These are phyloP conservation scores for Archivesica marissinica DNA, from an alignment of 1,140 invertebrate genomes.

Conservation along the genomic window DNA sequence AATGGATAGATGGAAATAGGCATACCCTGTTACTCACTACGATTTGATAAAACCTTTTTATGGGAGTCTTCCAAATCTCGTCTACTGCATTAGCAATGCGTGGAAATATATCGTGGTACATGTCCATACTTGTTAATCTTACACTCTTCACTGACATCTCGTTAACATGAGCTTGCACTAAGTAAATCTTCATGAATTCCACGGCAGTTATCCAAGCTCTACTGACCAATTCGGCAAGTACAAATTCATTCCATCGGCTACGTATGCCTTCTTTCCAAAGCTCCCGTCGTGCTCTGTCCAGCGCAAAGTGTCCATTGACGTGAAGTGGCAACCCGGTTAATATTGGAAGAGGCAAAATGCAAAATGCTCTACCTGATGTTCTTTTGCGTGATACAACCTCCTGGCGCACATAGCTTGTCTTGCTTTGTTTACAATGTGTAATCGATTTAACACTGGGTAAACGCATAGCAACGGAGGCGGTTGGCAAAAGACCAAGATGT, in stretches of 20 bases:
- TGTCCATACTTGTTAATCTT: neutral
- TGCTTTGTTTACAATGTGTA: neutral
- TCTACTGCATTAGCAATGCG: neutral
- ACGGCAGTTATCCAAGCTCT: conserved; percentile 67
- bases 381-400: neutral
- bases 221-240: conserved; percentile 65
- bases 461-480: conserved; percentile 25
- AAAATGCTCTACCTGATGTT: neutral
- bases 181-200: conserved; percentile 15
- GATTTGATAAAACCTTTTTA: neutral
- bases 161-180: neutral
- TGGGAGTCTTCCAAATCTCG: conserved; percentile 52
- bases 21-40: neutral
- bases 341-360: conserved; percentile 26
- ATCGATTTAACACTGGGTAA: neutral
- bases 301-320: conserved; percentile 48
- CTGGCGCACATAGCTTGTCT: neutral
- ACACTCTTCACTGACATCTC: neutral
- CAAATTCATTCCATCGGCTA: conserved; percentile 72
- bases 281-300: conserved; percentile 74
- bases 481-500: conserved; percentile 67
- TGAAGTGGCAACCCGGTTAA: conserved; percentile 26
- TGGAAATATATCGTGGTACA: conserved; percentile 63
- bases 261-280: conserved; percentile 65
- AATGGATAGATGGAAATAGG: neutral